Evolutionary conservation across 2,888 invertebrate genomes (phyloP), one percentile per base, ranked within the genome.

Genomic region (Cantharis rufa): DNA sequence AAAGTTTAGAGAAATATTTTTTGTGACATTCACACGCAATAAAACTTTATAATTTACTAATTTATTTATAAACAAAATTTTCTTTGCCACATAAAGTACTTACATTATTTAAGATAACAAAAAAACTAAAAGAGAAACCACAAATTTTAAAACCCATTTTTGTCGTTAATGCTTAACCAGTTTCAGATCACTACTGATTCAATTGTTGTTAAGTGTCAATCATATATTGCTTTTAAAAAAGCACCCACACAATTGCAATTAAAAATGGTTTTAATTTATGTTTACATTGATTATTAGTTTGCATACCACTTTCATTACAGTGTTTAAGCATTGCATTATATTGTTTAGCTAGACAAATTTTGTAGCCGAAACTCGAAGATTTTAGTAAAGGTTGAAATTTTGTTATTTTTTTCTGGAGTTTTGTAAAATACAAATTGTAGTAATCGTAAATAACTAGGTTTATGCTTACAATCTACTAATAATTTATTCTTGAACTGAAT

Each of bases 211-310:
- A 73, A 69, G 73, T 73, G 68, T 18, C 27, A 69, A 69, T 69
- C 73, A 73, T 73, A 73, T 73, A 73, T 73, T 73, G 69, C 27
- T 73, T 72, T 68, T 69, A 27, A 27, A 15, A 64, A 73, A 21
- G 10, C 72, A 69, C 73, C 73, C 27, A 73, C 73, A 15, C n/a
- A 15, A 64, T 69, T 69, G 73, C 27, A 73, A 73, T 73, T 73
- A 73, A 73, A 73, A 73, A 73, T 16, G 62, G 73, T 28, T 69
- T 69, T 73, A 73, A 73, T 69, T 24, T 62, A 24, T 73, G 68
- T 73, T 69, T 73, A 69, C 73, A 21, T 73, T 28, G 69, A 69
- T 64, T 73, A 73, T 73, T 73, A 73, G 68, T 73, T 73, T 73
- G 28, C 73, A 24, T 62, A 69, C 73, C 27, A 27, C 69, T 61